Evolutionary conservation across 2,888 invertebrate species (phyloP).

Genomic region (Heteropelma amictum): DNA sequence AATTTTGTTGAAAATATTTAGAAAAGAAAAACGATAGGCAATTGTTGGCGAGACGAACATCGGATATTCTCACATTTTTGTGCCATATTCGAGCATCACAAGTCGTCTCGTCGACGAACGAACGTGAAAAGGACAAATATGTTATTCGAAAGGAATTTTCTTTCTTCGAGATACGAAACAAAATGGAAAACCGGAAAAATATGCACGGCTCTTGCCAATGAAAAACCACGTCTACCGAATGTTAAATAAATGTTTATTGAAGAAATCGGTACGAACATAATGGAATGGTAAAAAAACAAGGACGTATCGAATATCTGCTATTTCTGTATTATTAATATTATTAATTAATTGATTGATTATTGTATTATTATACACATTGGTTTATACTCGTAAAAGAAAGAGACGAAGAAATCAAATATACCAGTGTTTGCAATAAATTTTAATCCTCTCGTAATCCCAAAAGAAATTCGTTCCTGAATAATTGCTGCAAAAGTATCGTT

Average conservation of each 20-base stretch:
- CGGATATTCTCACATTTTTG: conserved; percentile 52
- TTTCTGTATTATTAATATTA: conserved; percentile 68
- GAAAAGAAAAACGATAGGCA: not conserved
- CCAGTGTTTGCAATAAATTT: conserved; percentile 72
- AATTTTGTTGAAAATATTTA: conserved; percentile 20
- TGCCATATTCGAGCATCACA: conserved; percentile 52
- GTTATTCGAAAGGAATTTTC: conserved; percentile 2
- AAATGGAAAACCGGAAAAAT: not conserved
- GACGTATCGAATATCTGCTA: conserved; percentile 62
- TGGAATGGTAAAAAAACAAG: conserved; percentile 18
- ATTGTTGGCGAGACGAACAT: conserved; percentile 24
- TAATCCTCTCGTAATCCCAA: conserved; percentile 24
- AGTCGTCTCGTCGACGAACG: conserved; percentile 19
- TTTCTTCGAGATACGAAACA: conserved; percentile 10
- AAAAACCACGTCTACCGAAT: not conserved
- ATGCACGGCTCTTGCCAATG: not conserved
- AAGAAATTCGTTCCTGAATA: too few relatives aligned
- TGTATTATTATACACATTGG: conserved; percentile 68
- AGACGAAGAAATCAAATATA: conserved; percentile 71
- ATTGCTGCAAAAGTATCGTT: too few relatives aligned
- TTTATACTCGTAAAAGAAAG: conserved; percentile 70
- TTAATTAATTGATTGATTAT: conserved; percentile 65
- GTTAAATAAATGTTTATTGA: not conserved
- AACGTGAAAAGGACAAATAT: not conserved
- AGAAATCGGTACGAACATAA: not conserved